A percentile compares a stretch with the other conserved stretches of the same genome.
phyloP scores from a whole-genome alignment of 2,888 invertebrate species.

The Sepioteuthis lessoniana region DNA sequence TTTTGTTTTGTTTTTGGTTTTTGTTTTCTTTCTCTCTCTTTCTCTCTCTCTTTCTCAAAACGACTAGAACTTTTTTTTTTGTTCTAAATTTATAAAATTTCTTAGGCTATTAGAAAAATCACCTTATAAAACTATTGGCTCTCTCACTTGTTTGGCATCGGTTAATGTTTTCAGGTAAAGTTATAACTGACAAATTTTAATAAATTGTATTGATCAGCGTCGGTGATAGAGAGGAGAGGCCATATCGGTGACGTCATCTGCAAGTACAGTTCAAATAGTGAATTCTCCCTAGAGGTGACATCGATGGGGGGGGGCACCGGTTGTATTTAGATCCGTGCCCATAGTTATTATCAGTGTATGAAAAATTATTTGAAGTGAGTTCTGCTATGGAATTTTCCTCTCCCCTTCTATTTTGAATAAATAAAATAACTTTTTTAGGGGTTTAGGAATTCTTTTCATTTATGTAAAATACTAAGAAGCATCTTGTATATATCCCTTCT shows the following conservation, averaged over 20 bases:
- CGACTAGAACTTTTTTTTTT: background rate
- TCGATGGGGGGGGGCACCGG: background rate
- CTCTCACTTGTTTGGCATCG: background rate
- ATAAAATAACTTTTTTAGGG: background rate
- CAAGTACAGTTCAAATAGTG: background rate
- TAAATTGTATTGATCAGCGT: constrained; percentile 8
- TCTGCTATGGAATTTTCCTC: background rate
- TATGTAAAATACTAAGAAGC: background rate
- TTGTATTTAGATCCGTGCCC: background rate
- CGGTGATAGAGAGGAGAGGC: background rate
- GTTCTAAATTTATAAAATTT: background rate
- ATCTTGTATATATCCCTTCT: too few relatives aligned
- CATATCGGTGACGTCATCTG: constrained; percentile 11
- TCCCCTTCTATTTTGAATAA: too few relatives aligned
- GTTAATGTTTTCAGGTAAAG: too few relatives aligned
- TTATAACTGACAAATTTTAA: background rate
- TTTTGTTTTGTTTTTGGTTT: background rate
- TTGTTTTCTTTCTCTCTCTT: too few relatives aligned
- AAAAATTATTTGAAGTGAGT: background rate
- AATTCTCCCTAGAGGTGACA: constrained; percentile 21
- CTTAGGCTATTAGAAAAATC: background rate
- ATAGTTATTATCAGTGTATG: background rate
- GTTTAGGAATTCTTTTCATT: background rate
- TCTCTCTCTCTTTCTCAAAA: too few relatives aligned
- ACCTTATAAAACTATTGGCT: background rate